phyloP scores from a whole-genome alignment of 1,140 invertebrate genomes.

The Drosophila mayri region DNA sequence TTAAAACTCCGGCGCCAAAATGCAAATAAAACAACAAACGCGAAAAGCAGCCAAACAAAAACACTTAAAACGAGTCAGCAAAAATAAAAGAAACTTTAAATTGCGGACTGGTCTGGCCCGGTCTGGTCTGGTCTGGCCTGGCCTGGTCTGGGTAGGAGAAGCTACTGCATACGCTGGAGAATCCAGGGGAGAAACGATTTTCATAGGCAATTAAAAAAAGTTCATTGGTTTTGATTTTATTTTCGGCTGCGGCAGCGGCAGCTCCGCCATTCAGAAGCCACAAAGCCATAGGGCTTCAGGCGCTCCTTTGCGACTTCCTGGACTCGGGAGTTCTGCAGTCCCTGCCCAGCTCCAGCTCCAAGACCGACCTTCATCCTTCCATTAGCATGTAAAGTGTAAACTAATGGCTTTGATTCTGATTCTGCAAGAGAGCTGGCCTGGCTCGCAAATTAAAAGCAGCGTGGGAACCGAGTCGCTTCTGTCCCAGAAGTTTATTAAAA shows the following conservation, averaged over 20 bases:
- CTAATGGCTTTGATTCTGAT: conserved; percentile 77
- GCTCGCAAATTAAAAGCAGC: conserved; percentile 68
- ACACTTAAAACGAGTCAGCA: conserved; percentile 35
- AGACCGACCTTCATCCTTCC: conserved; percentile 47
- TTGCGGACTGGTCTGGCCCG: conserved; percentile 21
- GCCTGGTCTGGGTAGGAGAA: not conserved
- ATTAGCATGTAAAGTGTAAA: conserved; percentile 84
- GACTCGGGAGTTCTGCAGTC: not conserved
- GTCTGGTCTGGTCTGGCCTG: not conserved
- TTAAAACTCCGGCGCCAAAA: conserved; percentile 69
- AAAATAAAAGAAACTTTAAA: conserved; percentile 58
- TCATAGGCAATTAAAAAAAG: conserved; percentile 83
- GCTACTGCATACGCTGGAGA: conserved; percentile 72
- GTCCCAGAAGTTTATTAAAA: conserved; percentile 78
- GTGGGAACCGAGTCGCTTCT: conserved; percentile 62
- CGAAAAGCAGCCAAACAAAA: conserved; percentile 1
- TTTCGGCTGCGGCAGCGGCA: conserved; percentile 1
- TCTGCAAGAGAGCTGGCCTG: conserved; percentile 13
- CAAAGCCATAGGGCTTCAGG: conserved; percentile 33
- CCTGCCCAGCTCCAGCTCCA: not conserved
- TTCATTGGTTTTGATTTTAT: conserved; percentile 74
- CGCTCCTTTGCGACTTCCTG: conserved; percentile 5
- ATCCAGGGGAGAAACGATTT: conserved; percentile 34
- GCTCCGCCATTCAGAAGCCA: conserved; percentile 40
- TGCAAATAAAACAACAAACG: conserved; percentile 68